phyloP scores from a whole-genome alignment of 1,140 invertebrate species.

The Globodera rostochiensis region DNA sequence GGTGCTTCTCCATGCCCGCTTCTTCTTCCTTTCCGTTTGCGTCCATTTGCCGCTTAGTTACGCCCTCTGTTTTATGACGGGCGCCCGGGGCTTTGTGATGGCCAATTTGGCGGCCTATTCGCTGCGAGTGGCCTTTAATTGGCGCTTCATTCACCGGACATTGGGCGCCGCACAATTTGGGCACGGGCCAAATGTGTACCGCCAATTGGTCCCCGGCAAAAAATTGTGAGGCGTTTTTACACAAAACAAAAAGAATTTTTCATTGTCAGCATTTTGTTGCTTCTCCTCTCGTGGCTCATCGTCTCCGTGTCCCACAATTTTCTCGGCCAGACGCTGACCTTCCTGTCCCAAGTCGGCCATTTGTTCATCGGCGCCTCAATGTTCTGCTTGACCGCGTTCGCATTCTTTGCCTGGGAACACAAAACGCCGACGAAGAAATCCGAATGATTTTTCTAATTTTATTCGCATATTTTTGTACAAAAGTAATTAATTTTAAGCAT shows the following conservation, averaged over 20 bases:
- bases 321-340: neutral
- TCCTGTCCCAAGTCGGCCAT: conserved; percentile 20
- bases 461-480: neutral
- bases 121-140: conserved; percentile 46
- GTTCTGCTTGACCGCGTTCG: conserved; percentile 1
- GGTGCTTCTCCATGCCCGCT: conserved; percentile 39
- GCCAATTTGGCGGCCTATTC: conserved; percentile 43
- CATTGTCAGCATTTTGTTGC: neutral
- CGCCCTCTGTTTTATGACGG: conserved; percentile 30
- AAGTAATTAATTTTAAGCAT: neutral
- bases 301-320: conserved; percentile 19
- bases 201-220: conserved; percentile 28
- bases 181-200: neutral
- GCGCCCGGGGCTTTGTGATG: conserved; percentile 48
- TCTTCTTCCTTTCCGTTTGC: conserved; percentile 36
- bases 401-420: neutral
- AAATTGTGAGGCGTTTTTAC: conserved; percentile 1
- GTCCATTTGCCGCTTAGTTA: conserved; percentile 40
- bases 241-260: too few species aligned
- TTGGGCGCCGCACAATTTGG: neutral
- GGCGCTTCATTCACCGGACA: conserved; percentile 27
- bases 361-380: conserved; percentile 20
- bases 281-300: neutral
- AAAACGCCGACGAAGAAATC: neutral
- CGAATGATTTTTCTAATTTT: neutral